Base-by-base conservation (phyloP, 2,888 invertebrate genomes). In the Drosophila tanythrix region DNA sequence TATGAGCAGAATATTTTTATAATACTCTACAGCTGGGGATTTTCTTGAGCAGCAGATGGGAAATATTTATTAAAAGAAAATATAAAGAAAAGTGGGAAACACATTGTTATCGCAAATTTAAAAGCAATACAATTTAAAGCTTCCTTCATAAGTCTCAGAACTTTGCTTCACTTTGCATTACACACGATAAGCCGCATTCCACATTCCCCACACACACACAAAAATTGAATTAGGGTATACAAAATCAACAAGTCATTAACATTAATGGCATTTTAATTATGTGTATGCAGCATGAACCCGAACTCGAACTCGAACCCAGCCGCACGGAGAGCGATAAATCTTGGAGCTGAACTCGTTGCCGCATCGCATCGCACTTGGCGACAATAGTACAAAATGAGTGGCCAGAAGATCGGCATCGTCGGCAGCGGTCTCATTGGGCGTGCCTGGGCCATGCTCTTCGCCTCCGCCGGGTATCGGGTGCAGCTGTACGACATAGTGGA, bases 371-470 rank as follows among this genome's bases (percentile, higher is more conserved):
- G 11, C 18, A 27, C 31, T 29, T 38, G 66, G 31, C 38, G 29
- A 27, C 67, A 85, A 76, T n/a, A 38, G 56, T 85, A 58, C 57
- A 62, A 51, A 53, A 88, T 89, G 89, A 95, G 94, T 91, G 94
- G 93, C 55, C 95, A 95, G 93, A 96, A 96, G 94, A 95, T 96
- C 88, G 96, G 96, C 79, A 96, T 96, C 79, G 94, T 96, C 79
- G 96, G 96, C 91, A 99, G 99, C 92, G 99, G 99, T 11, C 94
- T 99, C 62, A 99, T 99, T 83, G 99, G 99, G 1, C 95, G 98
- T 63, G 98, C 98, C 91, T 99, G 98, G 98, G 97, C 99, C 0
- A 98, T 99, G 98, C 94, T 99, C 35, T 99, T 99, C 93, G 98
- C 98, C 0, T 95, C 97, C 11, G 97, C 96, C 3, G 99, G 98